A percentile compares a stretch with the other conserved stretches of the same genome.
phyloP scores from a whole-genome alignment of 2,113 vertebrate species.

The Neopipo cinnamomea region DNA sequence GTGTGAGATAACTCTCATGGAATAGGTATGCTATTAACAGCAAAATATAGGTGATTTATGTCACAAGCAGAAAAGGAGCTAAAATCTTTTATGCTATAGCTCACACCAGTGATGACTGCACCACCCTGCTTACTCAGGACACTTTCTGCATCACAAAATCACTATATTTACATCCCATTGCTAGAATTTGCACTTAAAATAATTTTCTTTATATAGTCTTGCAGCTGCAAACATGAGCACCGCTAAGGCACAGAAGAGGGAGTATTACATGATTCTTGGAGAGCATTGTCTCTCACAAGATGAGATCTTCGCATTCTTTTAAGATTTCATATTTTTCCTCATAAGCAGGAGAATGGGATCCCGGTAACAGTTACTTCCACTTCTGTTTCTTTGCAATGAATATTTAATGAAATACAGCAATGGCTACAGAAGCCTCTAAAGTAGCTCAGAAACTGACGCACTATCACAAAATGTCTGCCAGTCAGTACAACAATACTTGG shows the following conservation, averaged over 20 bases:
- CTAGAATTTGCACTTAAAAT: background rate
- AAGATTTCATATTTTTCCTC: background rate
- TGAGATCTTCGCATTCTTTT: background rate
- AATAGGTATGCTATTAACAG: background rate
- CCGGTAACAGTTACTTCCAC: background rate
- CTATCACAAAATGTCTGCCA: background rate
- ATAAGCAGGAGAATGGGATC: background rate
- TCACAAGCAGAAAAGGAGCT: background rate
- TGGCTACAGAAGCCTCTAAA: background rate
- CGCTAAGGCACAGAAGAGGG: background rate
- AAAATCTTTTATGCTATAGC: background rate
- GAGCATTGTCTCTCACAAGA: background rate
- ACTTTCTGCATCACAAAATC: conserved; percentile 13
- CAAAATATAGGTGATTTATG: background rate
- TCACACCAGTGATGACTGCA: background rate
- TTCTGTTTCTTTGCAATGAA: background rate
- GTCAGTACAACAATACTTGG: background rate
- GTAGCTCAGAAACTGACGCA: background rate
- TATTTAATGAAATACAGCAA: background rate
- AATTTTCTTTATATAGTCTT: conserved; percentile 3
- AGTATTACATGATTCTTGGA: background rate
- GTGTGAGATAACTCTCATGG: background rate
- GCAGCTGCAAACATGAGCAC: background rate
- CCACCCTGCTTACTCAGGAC: background rate
- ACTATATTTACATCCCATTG: background rate